These are phyloP conservation scores for Pongo abelii DNA, from an alignment of 2,113 vertebrate genomes.

Conservation along the genomic window DNA sequence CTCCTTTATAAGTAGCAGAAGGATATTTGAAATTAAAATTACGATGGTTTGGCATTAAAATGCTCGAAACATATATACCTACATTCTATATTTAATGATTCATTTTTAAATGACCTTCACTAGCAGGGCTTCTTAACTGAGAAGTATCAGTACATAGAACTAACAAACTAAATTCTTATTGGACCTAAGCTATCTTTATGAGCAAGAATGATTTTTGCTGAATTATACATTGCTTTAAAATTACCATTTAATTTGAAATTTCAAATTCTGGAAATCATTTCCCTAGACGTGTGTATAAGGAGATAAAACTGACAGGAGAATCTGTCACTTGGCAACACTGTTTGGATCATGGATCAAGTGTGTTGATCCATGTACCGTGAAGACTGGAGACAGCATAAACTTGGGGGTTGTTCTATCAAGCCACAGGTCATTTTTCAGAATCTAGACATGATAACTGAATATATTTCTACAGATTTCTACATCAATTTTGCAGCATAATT, in stretches of 20 bases:
- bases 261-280: neutral
- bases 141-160: neutral
- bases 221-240: neutral
- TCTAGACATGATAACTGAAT: neutral
- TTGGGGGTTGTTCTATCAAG: neutral
- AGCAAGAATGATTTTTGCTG: conserved; percentile 18
- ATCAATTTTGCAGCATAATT: neutral
- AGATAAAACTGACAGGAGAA: neutral
- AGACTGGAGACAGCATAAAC: neutral
- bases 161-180: neutral
- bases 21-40: neutral
- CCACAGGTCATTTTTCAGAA: neutral
- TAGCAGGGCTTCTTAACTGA: neutral
- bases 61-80: neutral
- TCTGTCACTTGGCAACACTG: neutral
- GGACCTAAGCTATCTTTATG: neutral
- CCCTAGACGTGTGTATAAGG: neutral
- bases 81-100: neutral
- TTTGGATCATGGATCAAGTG: neutral
- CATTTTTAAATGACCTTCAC: neutral
- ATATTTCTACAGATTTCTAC: neutral
- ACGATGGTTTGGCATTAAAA: neutral
- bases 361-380: neutral
- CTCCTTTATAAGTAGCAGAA: neutral
- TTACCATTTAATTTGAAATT: neutral